A percentile compares a stretch with the other conserved stretches of the same genome.
Conservation (phyloP, 2,797 vertebrate genomes). For the Bryconaethiops microstoma region DNA sequence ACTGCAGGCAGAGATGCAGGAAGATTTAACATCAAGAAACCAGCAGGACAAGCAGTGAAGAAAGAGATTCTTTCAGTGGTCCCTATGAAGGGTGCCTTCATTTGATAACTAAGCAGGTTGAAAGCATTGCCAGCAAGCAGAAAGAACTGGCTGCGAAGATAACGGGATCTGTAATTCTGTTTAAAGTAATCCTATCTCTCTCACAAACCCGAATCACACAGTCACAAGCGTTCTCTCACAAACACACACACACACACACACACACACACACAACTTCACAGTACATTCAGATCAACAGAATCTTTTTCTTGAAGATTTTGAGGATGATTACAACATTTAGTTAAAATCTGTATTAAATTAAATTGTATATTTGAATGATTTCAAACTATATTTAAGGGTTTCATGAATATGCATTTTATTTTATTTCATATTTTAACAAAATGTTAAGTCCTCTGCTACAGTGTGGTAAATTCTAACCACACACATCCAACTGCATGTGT, state of each 20-base stretch:
- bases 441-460: neutral
- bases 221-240: too few species aligned
- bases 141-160: neutral
- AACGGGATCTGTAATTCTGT: constrained; percentile 7
- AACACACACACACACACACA: neutral
- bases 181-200: neutral
- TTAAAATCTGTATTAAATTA: too few species aligned
- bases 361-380: too few species aligned
- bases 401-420: too few species aligned
- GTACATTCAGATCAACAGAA: neutral
- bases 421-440: too few species aligned
- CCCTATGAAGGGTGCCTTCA: neutral
- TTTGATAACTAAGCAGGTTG: constrained; percentile 1
- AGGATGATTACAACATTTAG: neutral
- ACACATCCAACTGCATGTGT: neutral
- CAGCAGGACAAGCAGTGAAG: neutral
- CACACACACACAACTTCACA: neutral
- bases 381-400: too few species aligned
- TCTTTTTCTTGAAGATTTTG: neutral
- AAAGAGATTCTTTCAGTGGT: constrained; percentile 3
- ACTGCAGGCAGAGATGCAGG: neutral
- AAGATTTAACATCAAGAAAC: neutral
- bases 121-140: neutral
- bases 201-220: neutral
- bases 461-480: constrained; percentile 3